phyloP scores from a whole-genome alignment of 2,888 invertebrate genomes.

The Troilus luridus region DNA sequence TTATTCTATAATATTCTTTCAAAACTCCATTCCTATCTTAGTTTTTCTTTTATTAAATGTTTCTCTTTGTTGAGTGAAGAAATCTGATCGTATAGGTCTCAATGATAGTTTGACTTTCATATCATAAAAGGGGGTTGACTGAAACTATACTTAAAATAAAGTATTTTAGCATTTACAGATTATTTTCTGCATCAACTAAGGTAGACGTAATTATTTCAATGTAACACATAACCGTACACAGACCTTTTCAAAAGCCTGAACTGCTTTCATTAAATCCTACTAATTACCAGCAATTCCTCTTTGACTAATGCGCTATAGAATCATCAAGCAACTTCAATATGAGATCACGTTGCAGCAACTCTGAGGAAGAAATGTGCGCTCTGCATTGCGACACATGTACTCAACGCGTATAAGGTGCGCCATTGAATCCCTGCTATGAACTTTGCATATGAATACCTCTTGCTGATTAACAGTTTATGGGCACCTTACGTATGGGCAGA shows the following conservation, averaged over 20 bases:
- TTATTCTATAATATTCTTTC: background rate
- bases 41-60: background rate
- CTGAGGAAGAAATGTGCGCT: background rate
- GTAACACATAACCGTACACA: background rate
- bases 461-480: background rate
- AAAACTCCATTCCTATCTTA: background rate
- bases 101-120: background rate
- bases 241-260: background rate
- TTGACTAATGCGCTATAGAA: background rate
- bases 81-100: background rate
- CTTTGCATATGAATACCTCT: background rate
- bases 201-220: background rate
- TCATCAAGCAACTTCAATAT: background rate
- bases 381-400: background rate
- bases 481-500: background rate
- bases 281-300: slow-evolving; percentile 4
- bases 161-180: no score
- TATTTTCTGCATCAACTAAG: background rate
- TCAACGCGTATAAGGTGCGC: background rate
- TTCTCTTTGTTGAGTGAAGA: background rate
- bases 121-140: no score
- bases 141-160: no score
- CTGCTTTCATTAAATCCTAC: background rate
- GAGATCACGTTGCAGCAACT: background rate
- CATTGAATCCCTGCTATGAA: background rate